Base-by-base conservation (phyloP, 2,797 vertebrate genomes). In the Mormyrops boulengeri region DNA sequence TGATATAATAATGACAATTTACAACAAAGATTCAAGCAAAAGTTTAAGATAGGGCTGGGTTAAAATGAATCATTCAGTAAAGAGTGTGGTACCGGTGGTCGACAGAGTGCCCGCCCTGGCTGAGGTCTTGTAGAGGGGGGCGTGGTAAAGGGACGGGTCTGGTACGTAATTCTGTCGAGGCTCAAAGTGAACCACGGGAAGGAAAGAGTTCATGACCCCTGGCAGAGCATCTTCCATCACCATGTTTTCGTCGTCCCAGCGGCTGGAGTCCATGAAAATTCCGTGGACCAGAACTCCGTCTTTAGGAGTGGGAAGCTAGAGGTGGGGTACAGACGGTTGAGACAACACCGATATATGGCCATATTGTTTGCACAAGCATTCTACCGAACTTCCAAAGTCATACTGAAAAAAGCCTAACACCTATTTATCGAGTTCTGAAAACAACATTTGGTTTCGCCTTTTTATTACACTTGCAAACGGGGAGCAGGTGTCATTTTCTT, bases 111-210 rank as follows among this genome's bases (percentile, higher is more conserved):
- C 97, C 2, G 96, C 96, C 66, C 97, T 94, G 90, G 94, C 95
- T 0, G 95, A 96, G 57, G 96, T 97, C 94, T 97, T 97, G 93
- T 96, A 97, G 26, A 97, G 94, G 0, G 96, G 96, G 3, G 96
- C 95, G 0, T 96, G 95, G 90, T 97, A 97, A 14, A 96, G 91
- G 0, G 88, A 90, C 0, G 92, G 89, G 6, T 91, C 89, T 0
- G 96, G 93, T 19, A 93, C 92, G 4, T 97, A 97, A 92, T 97
- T 97, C 91, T 94, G 97, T 84, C 93, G 94, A 1, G 97, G 97
- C 92, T 97, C 96, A 92, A 98, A 98, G 90, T 98, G 97, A 85
- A 98, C 93, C 69, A 97, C 93, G 0, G 97, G 96, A 88, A 97
- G 90, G 94, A 94, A 62, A 9, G 94, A 66, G 89, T 96, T 96